phyloP scores from a whole-genome alignment of 2,797 vertebrate genomes.

The Lerista edwardsae region DNA sequence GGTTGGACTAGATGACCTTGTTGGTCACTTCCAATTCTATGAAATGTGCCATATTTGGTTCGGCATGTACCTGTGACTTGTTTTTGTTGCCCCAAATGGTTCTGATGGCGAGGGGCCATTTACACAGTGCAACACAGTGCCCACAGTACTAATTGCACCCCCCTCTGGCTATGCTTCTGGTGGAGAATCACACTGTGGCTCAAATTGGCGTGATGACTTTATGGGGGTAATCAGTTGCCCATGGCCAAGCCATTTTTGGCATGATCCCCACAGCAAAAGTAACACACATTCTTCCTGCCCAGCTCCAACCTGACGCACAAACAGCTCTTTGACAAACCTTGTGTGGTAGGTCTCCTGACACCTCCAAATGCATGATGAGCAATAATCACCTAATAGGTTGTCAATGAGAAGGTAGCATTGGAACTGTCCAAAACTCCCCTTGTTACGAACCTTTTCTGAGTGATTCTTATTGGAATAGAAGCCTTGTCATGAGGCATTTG shows the following conservation, averaged over 20 bases:
- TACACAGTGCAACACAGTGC: too few relatives aligned
- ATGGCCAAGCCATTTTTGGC: not conserved
- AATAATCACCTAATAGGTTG: not conserved
- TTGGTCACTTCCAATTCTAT: too few relatives aligned
- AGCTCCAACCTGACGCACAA: not conserved
- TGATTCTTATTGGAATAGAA: constrained; percentile 9
- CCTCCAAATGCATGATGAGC: not conserved
- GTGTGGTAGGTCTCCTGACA: not conserved
- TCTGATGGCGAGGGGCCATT: too few relatives aligned
- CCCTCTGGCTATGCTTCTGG: too few relatives aligned
- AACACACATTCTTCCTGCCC: not conserved
- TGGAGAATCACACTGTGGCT: not conserved
- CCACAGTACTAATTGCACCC: too few relatives aligned
- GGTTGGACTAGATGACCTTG: too few relatives aligned
- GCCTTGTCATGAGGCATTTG: constrained; percentile 11
- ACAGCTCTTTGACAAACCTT: not conserved
- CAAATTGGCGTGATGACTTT: not conserved
- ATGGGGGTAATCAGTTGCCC: not conserved
- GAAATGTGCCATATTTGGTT: too few relatives aligned
- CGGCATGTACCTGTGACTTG: too few relatives aligned
- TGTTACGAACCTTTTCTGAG: not conserved
- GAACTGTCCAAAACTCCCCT: not conserved
- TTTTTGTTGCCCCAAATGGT: too few relatives aligned
- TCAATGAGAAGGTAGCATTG: not conserved
- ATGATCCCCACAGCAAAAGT: not conserved